Conservation (phyloP, 2,113 vertebrate species). For the Genyomyrus donnyi region DNA sequence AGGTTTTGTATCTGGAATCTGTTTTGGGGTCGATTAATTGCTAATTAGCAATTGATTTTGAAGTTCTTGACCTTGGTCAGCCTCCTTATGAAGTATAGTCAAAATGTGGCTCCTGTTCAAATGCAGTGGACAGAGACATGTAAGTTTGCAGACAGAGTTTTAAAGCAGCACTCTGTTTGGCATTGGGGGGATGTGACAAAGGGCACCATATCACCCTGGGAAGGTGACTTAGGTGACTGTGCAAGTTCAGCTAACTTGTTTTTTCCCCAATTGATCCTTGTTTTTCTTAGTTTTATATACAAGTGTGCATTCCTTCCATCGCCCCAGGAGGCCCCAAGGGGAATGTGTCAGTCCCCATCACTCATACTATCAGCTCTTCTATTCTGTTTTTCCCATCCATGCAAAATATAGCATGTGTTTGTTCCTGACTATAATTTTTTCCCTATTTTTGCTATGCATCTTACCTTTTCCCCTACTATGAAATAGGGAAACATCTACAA, state of each 20-base stretch:
- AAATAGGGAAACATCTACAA: not conserved
- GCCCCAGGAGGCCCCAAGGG: not conserved
- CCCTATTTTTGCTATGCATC: not conserved
- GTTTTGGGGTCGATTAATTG: not conserved
- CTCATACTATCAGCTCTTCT: not conserved
- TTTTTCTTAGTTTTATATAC: not conserved
- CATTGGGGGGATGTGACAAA: not conserved
- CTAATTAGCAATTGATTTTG: not conserved
- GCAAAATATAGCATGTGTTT: not conserved
- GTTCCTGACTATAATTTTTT: not conserved
- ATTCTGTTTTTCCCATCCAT: not conserved
- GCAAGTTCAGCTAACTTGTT: not conserved
- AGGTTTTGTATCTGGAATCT: not conserved
- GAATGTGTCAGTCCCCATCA: not conserved
- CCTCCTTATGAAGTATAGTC: not conserved
- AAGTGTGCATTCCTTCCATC: not conserved
- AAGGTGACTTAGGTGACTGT: not conserved
- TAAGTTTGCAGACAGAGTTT: not conserved
- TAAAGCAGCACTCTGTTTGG: not conserved
- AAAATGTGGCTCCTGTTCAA: not conserved
- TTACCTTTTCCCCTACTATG: not conserved
- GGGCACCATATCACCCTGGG: not conserved
- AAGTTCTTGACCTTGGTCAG: not conserved
- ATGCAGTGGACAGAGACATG: not conserved
- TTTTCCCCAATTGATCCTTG: not conserved